A percentile compares a stretch with the other conserved stretches of the same genome.
These are phyloP conservation scores for Sisyra nigra DNA, from an alignment of 2,888 invertebrate genomes.

Conservation along the genomic window DNA sequence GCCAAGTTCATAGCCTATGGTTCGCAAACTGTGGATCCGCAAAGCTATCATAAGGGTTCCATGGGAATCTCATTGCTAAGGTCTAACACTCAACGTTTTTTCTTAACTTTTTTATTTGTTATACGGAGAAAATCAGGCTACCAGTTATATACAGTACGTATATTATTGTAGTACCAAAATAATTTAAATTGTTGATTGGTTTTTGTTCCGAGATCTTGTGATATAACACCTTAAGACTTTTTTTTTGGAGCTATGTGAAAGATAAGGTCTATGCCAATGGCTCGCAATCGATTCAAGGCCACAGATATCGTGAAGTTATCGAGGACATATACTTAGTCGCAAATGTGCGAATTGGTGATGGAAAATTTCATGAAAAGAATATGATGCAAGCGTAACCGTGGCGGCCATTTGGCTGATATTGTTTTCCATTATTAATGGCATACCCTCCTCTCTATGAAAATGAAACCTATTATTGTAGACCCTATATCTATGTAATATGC, in stretches of 20 bases:
- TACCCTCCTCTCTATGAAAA: slow-evolving; percentile 1
- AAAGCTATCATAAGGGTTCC: too few species aligned
- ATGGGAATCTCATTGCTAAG: too few species aligned
- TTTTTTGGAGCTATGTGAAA: slow-evolving; percentile 3
- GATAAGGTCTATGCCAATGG: slow-evolving; percentile 1
- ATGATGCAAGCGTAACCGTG: slow-evolving; percentile 7
- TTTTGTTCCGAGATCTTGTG: slow-evolving; percentile 5
- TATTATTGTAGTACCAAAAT: too few species aligned
- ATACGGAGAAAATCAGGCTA: too few species aligned
- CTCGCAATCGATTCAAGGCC: not conserved
- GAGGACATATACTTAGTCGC: slow-evolving; percentile 1
- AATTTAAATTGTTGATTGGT: too few species aligned
- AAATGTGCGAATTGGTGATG: slow-evolving; percentile 9
- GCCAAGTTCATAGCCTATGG: too few species aligned
- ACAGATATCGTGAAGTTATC: not conserved
- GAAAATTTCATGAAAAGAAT: slow-evolving; percentile 11
- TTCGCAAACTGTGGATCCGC: too few species aligned
- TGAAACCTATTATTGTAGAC: not conserved
- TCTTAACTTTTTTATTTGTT: too few species aligned
- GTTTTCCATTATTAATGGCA: slow-evolving; percentile 4
- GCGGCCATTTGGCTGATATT: slow-evolving; percentile 6
- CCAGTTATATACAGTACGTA: too few species aligned
- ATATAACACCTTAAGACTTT: not conserved
- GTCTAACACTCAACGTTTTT: too few species aligned
- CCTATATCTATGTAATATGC: too few species aligned